Evolutionary conservation across 2,888 invertebrate species (phyloP).

Genomic region (Augochlorella aurata): DNA sequence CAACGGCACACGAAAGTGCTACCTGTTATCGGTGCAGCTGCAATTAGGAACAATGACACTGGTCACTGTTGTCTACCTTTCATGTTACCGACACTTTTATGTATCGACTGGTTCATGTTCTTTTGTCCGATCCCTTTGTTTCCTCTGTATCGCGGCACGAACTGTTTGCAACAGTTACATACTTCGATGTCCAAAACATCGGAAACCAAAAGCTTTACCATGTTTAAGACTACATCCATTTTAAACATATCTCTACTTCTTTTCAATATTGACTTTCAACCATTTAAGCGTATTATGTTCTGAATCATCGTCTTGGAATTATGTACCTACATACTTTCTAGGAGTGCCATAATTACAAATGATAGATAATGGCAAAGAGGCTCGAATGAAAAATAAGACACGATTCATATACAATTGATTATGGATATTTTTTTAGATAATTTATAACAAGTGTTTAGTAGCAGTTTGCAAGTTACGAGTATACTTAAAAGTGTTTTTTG

Average conservation of each 20-base stretch:
- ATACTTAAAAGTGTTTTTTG: not conserved
- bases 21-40: constrained; percentile 45
- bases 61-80: not conserved
- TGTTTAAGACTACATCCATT: not conserved
- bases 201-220: not conserved
- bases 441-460: no score
- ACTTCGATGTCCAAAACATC: not conserved
- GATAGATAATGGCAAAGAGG: not conserved
- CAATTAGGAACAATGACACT: constrained; percentile 38
- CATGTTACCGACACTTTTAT: not conserved
- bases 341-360: not conserved
- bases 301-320: not conserved
- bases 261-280: not conserved
- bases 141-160: not conserved
- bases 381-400: not conserved
- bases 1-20: constrained; percentile 39
- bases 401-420: no score
- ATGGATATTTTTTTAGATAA: no score
- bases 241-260: not conserved
- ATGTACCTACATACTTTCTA: not conserved
- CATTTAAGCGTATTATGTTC: not conserved
- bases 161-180: not conserved
- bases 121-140: not conserved
- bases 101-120: not conserved
- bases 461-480: no score